Conservation (phyloP, 2,888 invertebrate species). For the Polia nebulosa region DNA sequence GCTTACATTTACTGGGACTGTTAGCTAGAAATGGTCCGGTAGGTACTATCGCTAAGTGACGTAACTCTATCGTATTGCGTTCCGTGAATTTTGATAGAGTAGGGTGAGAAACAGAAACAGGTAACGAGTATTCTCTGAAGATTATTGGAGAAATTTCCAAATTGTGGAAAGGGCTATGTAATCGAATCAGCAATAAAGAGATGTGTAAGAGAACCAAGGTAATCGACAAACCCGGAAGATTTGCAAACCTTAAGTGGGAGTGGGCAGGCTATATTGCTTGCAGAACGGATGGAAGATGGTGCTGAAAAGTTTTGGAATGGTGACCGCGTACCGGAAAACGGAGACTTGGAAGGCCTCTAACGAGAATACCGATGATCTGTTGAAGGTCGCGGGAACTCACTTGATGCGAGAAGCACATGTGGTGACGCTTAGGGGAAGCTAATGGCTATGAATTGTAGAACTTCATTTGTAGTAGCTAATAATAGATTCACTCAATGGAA, state of each 20-base stretch:
- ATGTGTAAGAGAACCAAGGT: background rate
- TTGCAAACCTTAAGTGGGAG: background rate
- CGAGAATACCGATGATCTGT: background rate
- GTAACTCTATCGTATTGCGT: constrained; percentile 23
- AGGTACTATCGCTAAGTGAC: constrained; percentile 1
- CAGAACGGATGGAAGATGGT: background rate
- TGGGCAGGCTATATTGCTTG: background rate
- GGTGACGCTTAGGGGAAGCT: too few species aligned
- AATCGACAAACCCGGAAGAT: background rate
- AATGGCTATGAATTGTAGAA: background rate
- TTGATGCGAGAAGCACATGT: background rate
- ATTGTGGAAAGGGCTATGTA: background rate
- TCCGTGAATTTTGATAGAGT: constrained; percentile 21
- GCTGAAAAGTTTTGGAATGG: background rate
- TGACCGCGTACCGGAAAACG: background rate
- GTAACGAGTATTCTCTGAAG: background rate
- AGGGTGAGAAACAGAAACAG: constrained; percentile 15
- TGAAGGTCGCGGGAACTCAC: background rate
- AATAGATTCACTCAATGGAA: background rate
- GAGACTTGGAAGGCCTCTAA: background rate
- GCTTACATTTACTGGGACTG: constrained; percentile 14
- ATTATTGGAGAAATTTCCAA: background rate
- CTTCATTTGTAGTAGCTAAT: background rate
- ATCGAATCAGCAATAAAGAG: background rate
- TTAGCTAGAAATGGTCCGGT: constrained; percentile 5